Evolutionary conservation across 1,140 invertebrate species (phyloP).

Genomic region (Drosophila parabipectinata): DNA sequence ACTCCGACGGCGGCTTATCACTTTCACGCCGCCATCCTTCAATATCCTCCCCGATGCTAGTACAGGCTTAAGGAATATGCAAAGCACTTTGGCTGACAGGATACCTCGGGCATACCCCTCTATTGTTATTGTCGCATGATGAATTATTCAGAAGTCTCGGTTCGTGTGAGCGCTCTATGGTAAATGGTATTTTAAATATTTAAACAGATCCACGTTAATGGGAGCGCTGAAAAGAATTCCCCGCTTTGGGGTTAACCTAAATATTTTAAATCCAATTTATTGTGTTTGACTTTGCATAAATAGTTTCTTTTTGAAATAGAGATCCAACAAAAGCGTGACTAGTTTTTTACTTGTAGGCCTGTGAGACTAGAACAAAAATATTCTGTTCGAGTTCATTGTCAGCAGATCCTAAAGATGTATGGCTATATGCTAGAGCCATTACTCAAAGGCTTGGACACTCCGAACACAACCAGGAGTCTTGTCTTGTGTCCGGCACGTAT

Average conservation of each 20-base stretch:
- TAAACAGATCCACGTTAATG: constrained; percentile 33
- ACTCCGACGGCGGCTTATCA: constrained; percentile 15
- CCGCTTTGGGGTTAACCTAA: neutral
- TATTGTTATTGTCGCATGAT: constrained; percentile 48
- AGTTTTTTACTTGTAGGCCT: too few species aligned
- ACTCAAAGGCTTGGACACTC: constrained; percentile 39
- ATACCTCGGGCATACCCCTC: constrained; percentile 30
- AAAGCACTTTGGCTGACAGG: constrained; percentile 39
- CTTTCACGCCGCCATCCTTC: constrained; percentile 14
- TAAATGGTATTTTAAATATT: constrained; percentile 45
- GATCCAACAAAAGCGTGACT: neutral
- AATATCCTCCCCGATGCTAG: constrained; percentile 9
- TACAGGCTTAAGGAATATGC: constrained; percentile 29
- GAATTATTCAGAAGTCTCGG: constrained; percentile 31
- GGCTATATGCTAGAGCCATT: constrained; percentile 23
- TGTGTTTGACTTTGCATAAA: too few species aligned
- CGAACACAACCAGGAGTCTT: constrained; percentile 2
- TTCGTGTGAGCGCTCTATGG: constrained; percentile 14
- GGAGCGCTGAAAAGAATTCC: constrained; percentile 6
- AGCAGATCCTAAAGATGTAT: constrained; percentile 23
- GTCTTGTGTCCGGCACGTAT: constrained; percentile 24
- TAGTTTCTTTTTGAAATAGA: neutral
- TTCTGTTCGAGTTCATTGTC: constrained; percentile 18
- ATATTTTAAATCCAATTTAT: too few species aligned
- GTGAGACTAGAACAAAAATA: neutral